Base-by-base conservation (phyloP, 35 echinoderm and acorn worm species). In the Heliocidaris erythrogramma region DNA sequence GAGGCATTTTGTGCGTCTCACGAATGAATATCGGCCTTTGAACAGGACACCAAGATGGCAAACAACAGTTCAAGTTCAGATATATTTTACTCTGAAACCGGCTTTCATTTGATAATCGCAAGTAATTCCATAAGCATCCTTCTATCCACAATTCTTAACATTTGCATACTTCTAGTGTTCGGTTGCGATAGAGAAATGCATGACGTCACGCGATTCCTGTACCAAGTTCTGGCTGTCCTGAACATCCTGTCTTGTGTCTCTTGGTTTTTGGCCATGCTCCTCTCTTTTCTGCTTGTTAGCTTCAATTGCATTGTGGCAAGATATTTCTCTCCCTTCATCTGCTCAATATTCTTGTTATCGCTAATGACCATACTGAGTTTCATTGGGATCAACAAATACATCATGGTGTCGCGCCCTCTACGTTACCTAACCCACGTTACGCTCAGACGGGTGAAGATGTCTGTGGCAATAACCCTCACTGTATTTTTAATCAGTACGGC, bases 351-450 rank as follows among this genome's bases (percentile, higher is more conserved):
- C 91, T 48, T 92, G 31, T 59, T 92, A 24, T 30, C n/a, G 5
- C 10, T 92, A 4, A 92, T 92, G 91, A 59, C 49, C n/a, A 56
- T 48, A 5, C 31, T 92, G 91, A 48, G 48, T 9, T 92, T 92
- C 49, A 92, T 92, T 48, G 91, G 48, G 31, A n/a, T 92, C 49
- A 92, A 92, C 27, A 92, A 92, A 29, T 92, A 50, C 50, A 48
- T 92, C 91, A 92, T 92, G 91, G 91, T 92, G 91, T 49, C 49
- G 13, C 49, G 48, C 48, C 91, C 91, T 59, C 48, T 92, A 11
- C 91, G 48, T 13, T 92, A 92, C 91, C 18, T 49, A 29, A 30
- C 50, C 48, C 47, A 48, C 13, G 91, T 92, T 13, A 52, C 47
- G 48, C 49, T 92, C 17, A 32, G 49, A 30, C 91, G 48, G 4